These are phyloP conservation scores for Antheraea mylitta DNA, from an alignment of 1,140 invertebrate genomes.

Conservation along the genomic window DNA sequence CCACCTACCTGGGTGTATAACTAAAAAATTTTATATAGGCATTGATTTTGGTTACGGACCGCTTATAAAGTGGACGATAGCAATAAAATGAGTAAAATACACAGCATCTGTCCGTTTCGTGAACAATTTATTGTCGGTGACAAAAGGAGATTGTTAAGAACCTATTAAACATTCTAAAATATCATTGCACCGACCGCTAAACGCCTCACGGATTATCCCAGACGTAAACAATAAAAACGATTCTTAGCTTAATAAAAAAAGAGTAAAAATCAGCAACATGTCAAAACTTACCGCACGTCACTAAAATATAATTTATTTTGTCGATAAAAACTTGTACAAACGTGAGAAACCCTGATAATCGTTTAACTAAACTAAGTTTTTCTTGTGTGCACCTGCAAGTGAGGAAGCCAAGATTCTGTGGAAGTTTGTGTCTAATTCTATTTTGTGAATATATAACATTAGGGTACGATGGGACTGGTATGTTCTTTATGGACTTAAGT, in stretches of 20 bases:
- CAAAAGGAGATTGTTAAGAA: slow-evolving; percentile 14
- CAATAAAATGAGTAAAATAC: slow-evolving; percentile 16
- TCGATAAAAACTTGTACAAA: too few species aligned
- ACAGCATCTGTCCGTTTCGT: slow-evolving; percentile 1
- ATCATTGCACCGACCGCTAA: neutral
- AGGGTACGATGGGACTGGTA: too few species aligned
- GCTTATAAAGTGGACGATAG: slow-evolving; percentile 13
- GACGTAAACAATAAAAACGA: neutral
- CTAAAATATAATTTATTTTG: too few species aligned
- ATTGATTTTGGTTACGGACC: slow-evolving; percentile 8
- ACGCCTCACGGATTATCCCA: neutral
- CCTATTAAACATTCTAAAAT: slow-evolving; percentile 2
- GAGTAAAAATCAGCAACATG: too few species aligned
- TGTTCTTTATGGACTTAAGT: too few species aligned
- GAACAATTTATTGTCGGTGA: slow-evolving; percentile 12
- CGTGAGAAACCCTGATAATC: too few species aligned
- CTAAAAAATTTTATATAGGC: slow-evolving; percentile 5
- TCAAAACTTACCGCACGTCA: too few species aligned
- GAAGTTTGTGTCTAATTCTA: too few species aligned
- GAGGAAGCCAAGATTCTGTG: too few species aligned
- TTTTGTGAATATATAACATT: too few species aligned
- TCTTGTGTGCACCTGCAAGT: too few species aligned
- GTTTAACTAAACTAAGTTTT: too few species aligned
- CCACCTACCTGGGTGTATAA: neutral
- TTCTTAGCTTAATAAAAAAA: neutral